These are phyloP conservation scores for Rhagonycha fulva DNA, from an alignment of 2,888 invertebrate species.

Conservation along the genomic window DNA sequence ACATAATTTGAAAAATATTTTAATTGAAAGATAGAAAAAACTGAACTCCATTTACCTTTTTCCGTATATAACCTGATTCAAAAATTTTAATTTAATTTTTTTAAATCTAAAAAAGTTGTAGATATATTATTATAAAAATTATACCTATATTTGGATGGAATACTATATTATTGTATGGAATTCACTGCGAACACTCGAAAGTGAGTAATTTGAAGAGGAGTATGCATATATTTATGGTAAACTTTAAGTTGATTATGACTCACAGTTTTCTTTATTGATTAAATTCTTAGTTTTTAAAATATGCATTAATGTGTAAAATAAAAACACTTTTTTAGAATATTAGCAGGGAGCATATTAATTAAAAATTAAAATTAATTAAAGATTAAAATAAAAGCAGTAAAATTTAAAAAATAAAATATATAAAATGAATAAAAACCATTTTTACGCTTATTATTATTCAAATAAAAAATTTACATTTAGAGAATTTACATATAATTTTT, in stretches of 20 bases:
- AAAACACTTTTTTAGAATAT: no score
- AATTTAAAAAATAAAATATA: no score
- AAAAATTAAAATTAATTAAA: no score
- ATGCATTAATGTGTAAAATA: no score
- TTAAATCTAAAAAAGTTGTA: not conserved
- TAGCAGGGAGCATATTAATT: no score
- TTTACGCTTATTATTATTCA: no score
- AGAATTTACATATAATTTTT: no score
- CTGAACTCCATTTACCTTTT: not conserved
- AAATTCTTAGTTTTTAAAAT: not conserved
- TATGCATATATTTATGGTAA: not conserved
- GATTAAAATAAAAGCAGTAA: no score
- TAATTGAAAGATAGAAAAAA: not conserved
- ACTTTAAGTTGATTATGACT: not conserved
- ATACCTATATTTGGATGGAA: not conserved
- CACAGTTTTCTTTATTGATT: not conserved
- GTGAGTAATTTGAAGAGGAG: not conserved
- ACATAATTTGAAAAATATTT: not conserved
- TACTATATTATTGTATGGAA: no score
- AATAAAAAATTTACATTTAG: no score
- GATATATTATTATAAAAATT: not conserved
- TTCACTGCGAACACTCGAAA: not conserved
- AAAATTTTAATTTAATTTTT: not conserved
- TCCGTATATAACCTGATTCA: no score
- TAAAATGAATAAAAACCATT: no score